These are phyloP conservation scores for Ceratina japonica DNA, from an alignment of 1,140 invertebrate species.

Conservation along the genomic window DNA sequence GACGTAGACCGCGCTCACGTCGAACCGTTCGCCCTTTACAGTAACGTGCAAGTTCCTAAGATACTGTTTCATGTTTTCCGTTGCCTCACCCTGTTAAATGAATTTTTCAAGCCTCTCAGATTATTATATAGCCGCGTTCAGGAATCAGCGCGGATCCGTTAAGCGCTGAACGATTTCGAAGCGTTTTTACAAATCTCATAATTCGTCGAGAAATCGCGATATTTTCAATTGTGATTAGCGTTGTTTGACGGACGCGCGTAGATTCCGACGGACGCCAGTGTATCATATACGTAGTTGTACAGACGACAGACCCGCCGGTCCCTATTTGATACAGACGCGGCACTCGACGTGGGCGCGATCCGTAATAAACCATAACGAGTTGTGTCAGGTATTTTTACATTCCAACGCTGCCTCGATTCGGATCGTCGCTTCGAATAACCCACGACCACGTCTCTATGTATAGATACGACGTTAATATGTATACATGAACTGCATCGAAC, in stretches of 20 bases:
- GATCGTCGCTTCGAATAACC: conserved; percentile 61
- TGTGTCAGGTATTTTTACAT: conserved; percentile 60
- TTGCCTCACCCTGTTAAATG: conserved; percentile 32
- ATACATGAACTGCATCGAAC: conserved; percentile 47
- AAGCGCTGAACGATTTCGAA: no score
- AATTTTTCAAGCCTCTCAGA: conserved; percentile 35
- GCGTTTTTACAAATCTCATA: no score
- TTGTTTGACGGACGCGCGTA: no score
- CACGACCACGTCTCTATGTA: conserved; percentile 51
- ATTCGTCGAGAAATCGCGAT: no score
- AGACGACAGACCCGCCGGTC: not conserved
- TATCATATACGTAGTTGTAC: conserved; percentile 5
- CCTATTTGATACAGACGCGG: not conserved
- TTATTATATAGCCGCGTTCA: not conserved
- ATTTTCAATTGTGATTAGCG: no score
- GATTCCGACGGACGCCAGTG: no score
- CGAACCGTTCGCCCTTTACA: conserved; percentile 11
- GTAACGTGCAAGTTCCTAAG: conserved; percentile 54
- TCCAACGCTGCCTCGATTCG: conserved; percentile 68
- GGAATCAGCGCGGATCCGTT: no score
- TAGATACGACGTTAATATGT: conserved; percentile 36
- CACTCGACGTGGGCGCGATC: conserved; percentile 34
- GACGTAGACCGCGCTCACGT: conserved; percentile 36
- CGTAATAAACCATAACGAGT: conserved; percentile 20
- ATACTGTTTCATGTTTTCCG: conserved; percentile 32